Conservation (phyloP, 1,140 invertebrate species). For the Scaptomyza graminum region DNA sequence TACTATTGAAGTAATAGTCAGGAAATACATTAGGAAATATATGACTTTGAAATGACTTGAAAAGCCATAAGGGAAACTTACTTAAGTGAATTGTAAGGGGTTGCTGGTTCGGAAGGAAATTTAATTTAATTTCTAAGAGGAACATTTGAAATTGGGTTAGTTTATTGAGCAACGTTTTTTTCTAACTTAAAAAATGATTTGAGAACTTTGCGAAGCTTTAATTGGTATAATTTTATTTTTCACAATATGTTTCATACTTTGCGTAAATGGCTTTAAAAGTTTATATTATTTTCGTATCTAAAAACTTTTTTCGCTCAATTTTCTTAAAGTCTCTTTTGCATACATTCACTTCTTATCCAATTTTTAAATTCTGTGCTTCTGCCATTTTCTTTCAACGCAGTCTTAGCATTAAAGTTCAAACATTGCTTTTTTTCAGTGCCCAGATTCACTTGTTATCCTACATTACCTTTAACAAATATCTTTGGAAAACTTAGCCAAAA, state of each 20-base stretch:
- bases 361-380: no score
- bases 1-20: background rate
- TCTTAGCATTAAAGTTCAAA: background rate
- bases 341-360: background rate
- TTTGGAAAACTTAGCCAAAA: constrained; percentile 39
- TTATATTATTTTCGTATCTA: no score
- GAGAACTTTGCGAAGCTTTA: no score
- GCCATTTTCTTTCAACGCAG: background rate
- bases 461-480: constrained; percentile 50
- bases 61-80: background rate
- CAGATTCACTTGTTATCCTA: constrained; percentile 34
- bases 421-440: constrained; percentile 23
- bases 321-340: background rate
- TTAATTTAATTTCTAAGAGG: background rate
- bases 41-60: background rate
- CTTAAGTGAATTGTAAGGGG: background rate
- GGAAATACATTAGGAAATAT: constrained; percentile 17
- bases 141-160: background rate
- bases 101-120: constrained; percentile 15
- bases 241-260: no score
- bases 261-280: no score
- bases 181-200: no score
- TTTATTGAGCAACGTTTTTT: no score
- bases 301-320: no score
- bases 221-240: no score